Conservation (phyloP, 1,140 invertebrate species). For the Calliopsis andreniformis region DNA sequence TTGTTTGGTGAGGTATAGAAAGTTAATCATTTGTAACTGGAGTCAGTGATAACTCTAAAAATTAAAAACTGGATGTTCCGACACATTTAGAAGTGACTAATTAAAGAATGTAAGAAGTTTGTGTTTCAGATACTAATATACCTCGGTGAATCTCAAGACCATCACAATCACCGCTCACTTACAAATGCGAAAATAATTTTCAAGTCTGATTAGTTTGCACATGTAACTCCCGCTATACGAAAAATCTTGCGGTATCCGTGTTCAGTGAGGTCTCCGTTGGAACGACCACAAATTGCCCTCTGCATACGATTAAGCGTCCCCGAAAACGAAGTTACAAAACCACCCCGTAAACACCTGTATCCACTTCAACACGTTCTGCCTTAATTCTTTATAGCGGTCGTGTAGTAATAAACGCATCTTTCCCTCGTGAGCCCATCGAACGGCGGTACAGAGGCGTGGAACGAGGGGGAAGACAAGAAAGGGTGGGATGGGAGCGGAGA, state of each 20-base stretch:
- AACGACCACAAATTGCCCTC: conserved; percentile 1
- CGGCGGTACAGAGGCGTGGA: not conserved
- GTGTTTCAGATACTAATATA: too few relatives aligned
- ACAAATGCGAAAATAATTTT: too few relatives aligned
- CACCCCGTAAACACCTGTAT: conserved; percentile 30
- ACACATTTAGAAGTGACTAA: too few relatives aligned
- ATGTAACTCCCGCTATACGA: not conserved
- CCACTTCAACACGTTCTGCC: conserved; percentile 3
- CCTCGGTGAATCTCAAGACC: too few relatives aligned
- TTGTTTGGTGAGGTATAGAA: not conserved
- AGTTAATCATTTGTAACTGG: too few relatives aligned
- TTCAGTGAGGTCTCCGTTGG: not conserved
- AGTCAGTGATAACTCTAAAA: too few relatives aligned
- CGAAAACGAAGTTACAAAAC: conserved; percentile 18
- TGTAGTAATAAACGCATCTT: conserved; percentile 22
- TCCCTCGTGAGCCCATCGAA: not conserved
- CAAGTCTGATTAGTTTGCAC: too few relatives aligned
- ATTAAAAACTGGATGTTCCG: too few relatives aligned
- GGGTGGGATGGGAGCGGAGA: conserved; percentile 15
- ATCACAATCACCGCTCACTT: too few relatives aligned
- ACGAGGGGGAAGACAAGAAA: conserved; percentile 14
- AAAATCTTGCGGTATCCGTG: not conserved
- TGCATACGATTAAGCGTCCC: conserved; percentile 4
- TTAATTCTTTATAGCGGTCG: conserved; percentile 37
- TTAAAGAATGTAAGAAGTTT: too few relatives aligned